These are phyloP conservation scores for Aculops lycopersici DNA, from an alignment of 1,140 invertebrate species.

Conservation along the genomic window DNA sequence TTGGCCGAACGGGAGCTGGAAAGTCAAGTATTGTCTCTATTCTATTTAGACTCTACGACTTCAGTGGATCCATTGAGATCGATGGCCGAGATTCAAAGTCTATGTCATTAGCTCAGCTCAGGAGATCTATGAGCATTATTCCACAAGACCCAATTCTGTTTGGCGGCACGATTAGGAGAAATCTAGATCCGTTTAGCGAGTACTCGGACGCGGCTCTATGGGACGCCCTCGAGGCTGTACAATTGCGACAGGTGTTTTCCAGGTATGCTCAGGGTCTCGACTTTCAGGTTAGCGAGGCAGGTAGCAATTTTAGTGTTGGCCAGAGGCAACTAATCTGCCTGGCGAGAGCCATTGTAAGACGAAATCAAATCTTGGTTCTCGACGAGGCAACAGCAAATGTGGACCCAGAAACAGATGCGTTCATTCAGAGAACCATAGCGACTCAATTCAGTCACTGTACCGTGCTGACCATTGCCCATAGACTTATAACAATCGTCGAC, in stretches of 20 bases:
- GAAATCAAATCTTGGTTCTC: slow-evolving; percentile 28
- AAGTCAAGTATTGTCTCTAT: slow-evolving; percentile 14
- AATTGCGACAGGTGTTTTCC: slow-evolving; percentile 11
- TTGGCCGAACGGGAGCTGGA: slow-evolving; percentile 24
- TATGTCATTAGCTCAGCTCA: slow-evolving; percentile 28
- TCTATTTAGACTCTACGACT: slow-evolving; percentile 17
- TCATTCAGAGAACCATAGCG: slow-evolving; percentile 15
- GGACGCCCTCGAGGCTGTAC: slow-evolving; percentile 12
- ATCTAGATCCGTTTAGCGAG: slow-evolving; percentile 14
- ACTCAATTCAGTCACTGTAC: slow-evolving; percentile 15
- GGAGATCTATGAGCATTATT: slow-evolving; percentile 38
- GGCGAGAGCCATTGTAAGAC: slow-evolving; percentile 30
- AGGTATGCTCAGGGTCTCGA: slow-evolving; percentile 4
- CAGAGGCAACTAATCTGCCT: slow-evolving; percentile 40
- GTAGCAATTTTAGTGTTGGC: slow-evolving; percentile 29
- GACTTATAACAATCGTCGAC: slow-evolving; percentile 16
- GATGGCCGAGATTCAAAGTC: slow-evolving; percentile 44
- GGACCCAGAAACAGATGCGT: slow-evolving; percentile 29
- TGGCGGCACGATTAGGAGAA: slow-evolving; percentile 16
- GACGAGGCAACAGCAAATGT: slow-evolving; percentile 44
- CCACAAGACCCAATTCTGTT: slow-evolving; percentile 26
- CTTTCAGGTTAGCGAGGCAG: slow-evolving; percentile 15
- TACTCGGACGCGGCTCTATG: slow-evolving; percentile 13
- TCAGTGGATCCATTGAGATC: slow-evolving; percentile 35
- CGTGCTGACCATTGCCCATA: slow-evolving; percentile 17